Conservation (phyloP, 2,888 invertebrate species). For the Amiota communis region DNA sequence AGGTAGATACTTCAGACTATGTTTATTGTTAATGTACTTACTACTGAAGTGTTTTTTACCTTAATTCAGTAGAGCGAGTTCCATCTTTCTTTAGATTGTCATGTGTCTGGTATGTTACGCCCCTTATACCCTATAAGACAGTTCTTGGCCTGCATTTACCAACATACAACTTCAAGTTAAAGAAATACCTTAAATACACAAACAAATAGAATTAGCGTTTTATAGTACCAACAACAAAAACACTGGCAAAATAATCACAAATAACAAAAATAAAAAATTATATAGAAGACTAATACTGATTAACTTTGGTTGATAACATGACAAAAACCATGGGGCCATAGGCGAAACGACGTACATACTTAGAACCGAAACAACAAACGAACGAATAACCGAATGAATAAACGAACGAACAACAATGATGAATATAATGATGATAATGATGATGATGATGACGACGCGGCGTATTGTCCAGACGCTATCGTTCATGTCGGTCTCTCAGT, state of each 20-base stretch:
- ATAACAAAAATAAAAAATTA: conserved; percentile 25
- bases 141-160: conserved; percentile 6
- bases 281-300: conserved; percentile 32
- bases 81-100: too few species aligned
- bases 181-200: conserved; percentile 19
- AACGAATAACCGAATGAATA: background rate
- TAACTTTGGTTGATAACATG: conserved; percentile 51
- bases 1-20: too few species aligned
- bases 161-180: conserved; percentile 3
- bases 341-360: background rate
- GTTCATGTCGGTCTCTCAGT: background rate
- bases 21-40: too few species aligned
- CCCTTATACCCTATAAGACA: background rate
- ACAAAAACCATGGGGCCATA: conserved; percentile 14
- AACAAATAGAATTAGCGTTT: conserved; percentile 50
- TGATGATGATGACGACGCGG: too few species aligned
- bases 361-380: background rate
- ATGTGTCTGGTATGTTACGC: too few species aligned
- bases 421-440: too few species aligned
- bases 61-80: too few species aligned
- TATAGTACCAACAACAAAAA: conserved; percentile 25
- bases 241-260: background rate
- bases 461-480: background rate
- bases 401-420: too few species aligned
- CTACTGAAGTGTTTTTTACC: too few species aligned